phyloP scores from a whole-genome alignment of 2,888 invertebrate genomes.

The Enchytraeus crypticus region DNA sequence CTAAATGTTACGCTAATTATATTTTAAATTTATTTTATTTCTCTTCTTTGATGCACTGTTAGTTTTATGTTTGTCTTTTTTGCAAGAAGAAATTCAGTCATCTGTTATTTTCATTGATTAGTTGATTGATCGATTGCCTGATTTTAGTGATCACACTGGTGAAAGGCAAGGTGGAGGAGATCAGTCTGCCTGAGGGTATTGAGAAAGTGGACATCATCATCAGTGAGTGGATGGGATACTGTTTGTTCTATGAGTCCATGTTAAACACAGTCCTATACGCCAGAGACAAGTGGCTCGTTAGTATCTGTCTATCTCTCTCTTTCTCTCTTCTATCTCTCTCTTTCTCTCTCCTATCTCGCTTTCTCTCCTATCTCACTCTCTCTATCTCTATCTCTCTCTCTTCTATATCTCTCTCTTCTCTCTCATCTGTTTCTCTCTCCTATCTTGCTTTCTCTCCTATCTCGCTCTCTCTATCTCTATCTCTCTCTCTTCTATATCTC shows the following conservation, averaged over 20 bases:
- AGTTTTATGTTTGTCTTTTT: not conserved
- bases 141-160: conserved; percentile 49
- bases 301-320: conserved; percentile 24
- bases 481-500: no score
- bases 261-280: conserved; percentile 96
- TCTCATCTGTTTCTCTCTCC: no score
- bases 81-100: not conserved
- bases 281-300: conserved; percentile 85
- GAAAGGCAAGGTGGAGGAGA: conserved; percentile 74
- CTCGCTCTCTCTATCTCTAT: no score
- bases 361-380: no score
- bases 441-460: no score
- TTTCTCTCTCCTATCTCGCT: no score
- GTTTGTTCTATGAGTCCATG: conserved; percentile 98
- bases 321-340: no score
- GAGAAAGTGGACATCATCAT: conserved; percentile 85
- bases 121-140: no score
- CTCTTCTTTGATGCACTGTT: not conserved
- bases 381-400: no score
- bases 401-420: no score
- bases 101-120: conserved; percentile 35
- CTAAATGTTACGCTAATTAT: not conserved
- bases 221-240: conserved; percentile 74
- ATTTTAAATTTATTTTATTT: not conserved
- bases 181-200: conserved; percentile 76